A percentile compares a stretch with the other conserved stretches of the same genome.
phyloP scores from a whole-genome alignment of 2,888 invertebrate species.

The Beris chalybata region DNA sequence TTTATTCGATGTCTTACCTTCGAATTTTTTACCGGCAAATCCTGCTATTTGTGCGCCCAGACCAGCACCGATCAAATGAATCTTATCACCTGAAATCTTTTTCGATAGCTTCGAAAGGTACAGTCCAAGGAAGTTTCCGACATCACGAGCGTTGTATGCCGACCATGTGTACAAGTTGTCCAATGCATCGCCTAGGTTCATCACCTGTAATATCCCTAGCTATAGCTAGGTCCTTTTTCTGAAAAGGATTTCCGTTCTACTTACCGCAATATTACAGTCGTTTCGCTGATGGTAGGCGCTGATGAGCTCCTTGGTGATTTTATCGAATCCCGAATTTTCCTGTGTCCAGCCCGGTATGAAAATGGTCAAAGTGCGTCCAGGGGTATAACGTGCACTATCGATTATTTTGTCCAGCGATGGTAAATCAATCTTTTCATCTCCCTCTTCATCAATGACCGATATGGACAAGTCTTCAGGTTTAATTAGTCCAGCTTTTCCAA shows the following conservation, averaged over 20 bases:
- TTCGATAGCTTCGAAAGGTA: neutral
- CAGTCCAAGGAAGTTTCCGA: conserved; percentile 11
- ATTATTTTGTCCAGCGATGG: neutral
- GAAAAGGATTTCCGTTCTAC: neutral
- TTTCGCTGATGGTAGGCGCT: conserved; percentile 20
- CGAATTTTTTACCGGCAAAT: conserved; percentile 35
- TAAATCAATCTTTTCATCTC: conserved; percentile 1
- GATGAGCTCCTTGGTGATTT: conserved; percentile 5
- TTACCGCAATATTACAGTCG: conserved; percentile 28
- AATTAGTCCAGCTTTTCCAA: conserved; percentile 5
- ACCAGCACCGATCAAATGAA: conserved; percentile 35
- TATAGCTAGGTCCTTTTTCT: neutral
- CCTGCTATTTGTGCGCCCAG: conserved; percentile 39
- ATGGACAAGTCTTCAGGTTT: conserved; percentile 3
- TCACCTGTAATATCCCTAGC: conserved; percentile 1
- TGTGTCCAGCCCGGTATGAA: conserved; percentile 34
- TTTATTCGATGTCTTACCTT: conserved; percentile 32
- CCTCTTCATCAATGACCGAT: conserved; percentile 9
- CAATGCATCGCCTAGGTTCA: conserved; percentile 12
- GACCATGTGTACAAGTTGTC: conserved; percentile 30
- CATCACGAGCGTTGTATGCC: conserved; percentile 25
- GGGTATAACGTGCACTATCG: neutral
- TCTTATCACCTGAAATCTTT: neutral
- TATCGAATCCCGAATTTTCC: neutral
- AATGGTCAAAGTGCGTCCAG: conserved; percentile 8